These are phyloP conservation scores for Passer montanus DNA, from an alignment of 2,113 vertebrate species.

Conservation along the genomic window DNA sequence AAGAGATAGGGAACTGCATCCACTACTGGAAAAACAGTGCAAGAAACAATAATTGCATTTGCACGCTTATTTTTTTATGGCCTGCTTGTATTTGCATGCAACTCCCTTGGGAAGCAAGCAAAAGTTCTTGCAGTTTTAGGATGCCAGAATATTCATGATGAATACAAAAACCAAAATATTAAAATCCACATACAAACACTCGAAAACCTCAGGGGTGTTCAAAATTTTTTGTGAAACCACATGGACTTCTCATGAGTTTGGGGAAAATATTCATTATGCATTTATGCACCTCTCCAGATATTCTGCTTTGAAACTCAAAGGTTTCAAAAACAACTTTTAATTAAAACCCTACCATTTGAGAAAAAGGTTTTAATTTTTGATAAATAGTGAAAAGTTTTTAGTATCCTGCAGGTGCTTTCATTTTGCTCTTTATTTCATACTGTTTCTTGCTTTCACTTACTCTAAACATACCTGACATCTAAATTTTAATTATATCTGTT, in stretches of 20 bases:
- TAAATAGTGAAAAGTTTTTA: neutral
- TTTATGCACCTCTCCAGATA: neutral
- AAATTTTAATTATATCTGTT: neutral
- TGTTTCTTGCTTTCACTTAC: slow-evolving; percentile 2
- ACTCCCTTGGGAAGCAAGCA: neutral
- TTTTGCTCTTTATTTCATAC: neutral
- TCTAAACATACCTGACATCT: neutral
- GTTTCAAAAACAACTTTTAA: neutral
- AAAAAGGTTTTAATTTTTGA: neutral
- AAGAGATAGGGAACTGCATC: neutral
- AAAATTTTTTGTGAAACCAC: neutral
- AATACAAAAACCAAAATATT: neutral
- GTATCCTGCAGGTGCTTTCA: neutral
- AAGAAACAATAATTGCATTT: neutral
- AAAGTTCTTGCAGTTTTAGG: neutral
- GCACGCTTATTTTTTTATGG: neutral
- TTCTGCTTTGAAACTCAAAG: neutral
- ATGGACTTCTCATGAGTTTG: neutral
- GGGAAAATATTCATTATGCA: neutral
- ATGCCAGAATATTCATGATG: neutral
- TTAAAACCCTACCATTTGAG: neutral
- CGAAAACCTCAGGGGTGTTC: neutral
- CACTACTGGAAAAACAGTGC: neutral
- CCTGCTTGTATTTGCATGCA: neutral
- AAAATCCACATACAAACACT: neutral